Base-by-base conservation (phyloP, 2,888 invertebrate species). In the Meganola albula region DNA sequence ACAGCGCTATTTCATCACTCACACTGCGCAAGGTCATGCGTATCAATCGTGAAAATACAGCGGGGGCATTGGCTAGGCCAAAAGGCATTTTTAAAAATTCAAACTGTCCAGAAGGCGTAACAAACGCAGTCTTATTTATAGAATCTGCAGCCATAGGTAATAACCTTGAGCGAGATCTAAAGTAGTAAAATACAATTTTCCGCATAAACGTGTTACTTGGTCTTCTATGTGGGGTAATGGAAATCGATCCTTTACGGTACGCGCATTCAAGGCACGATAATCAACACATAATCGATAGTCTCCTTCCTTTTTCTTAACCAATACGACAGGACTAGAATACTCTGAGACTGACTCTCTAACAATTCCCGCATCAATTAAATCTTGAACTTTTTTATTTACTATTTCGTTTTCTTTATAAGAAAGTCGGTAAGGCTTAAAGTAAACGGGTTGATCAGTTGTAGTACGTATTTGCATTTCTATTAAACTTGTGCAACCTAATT, bases 21-120 rank as follows among this genome's bases (percentile, higher is more conserved):
- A 20, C 4, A 3, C 8, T 20, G n/a, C 20, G 8, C 3, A 20
- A 7, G 2, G n/a, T n/a, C 3, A 20, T 20, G 7, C n/a, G 3
- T 3, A 20, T 20, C 2, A 20, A 3, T n/a, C 20, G 20, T 3
- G 20, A 20, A 7, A 20, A 20, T n/a, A 20, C 20, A 3, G 27
- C 31, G 1, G 35, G 30, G 2, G 30, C 31, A 9, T 31, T 35
- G n/a, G 30, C 30, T 1, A 35, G n/a, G 1, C 34, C 34, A 10
- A 30, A 35, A 0, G 30, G 34, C 34, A 35, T 35, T 26, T 27
- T 30, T 2, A 31, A 20, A 27, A 16, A 35, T 24, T 31, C 35
- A 18, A 18, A 31, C n/a, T 35, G 30, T n/a, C 35, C 35, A 1
- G 18, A 31, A 1, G 30, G 23, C 5, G 35, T 30, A 1, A 35